phyloP scores from a whole-genome alignment of 2,888 invertebrate species.

The Brenthis daphne region DNA sequence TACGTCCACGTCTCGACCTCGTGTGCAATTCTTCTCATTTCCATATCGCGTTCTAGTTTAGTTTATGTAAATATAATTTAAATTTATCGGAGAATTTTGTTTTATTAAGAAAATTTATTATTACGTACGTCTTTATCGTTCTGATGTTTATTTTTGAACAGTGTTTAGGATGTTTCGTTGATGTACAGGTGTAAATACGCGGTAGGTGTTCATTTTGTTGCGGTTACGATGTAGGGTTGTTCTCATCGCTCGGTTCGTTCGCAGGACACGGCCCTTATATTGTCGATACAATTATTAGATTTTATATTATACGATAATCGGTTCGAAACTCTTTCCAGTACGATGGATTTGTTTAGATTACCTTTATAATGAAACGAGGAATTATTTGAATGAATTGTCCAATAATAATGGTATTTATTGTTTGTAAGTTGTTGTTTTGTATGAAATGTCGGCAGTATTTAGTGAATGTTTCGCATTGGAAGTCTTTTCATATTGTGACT shows the following conservation, averaged over 20 bases:
- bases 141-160: conserved; percentile 69
- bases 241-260: conserved; percentile 37
- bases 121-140: conserved; percentile 73
- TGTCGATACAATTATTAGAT: conserved; percentile 37
- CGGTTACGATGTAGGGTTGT: conserved; percentile 48
- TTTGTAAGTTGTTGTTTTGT: conserved; percentile 77
- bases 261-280: conserved; percentile 23
- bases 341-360: conserved; percentile 51
- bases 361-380: conserved; percentile 57
- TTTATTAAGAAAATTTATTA: conserved; percentile 69
- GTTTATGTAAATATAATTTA: conserved; percentile 80
- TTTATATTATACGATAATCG: conserved; percentile 37
- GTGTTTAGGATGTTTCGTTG: conserved; percentile 72
- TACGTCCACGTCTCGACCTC: conserved; percentile 75
- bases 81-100: conserved; percentile 59
- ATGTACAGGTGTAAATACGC: conserved; percentile 79
- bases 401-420: conserved; percentile 75
- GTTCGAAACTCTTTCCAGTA: conserved; percentile 39
- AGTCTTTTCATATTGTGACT: conserved; percentile 79
- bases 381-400: conserved; percentile 76
- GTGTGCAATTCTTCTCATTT: conserved; percentile 81
- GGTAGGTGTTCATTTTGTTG: conserved; percentile 63
- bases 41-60: conserved; percentile 78
- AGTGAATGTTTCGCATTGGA: conserved; percentile 70
- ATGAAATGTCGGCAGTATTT: conserved; percentile 71